A percentile compares a stretch with the other conserved stretches of the same genome.
These are phyloP conservation scores for Enchytraeus crypticus DNA, from an alignment of 2,888 invertebrate species.

Conservation along the genomic window DNA sequence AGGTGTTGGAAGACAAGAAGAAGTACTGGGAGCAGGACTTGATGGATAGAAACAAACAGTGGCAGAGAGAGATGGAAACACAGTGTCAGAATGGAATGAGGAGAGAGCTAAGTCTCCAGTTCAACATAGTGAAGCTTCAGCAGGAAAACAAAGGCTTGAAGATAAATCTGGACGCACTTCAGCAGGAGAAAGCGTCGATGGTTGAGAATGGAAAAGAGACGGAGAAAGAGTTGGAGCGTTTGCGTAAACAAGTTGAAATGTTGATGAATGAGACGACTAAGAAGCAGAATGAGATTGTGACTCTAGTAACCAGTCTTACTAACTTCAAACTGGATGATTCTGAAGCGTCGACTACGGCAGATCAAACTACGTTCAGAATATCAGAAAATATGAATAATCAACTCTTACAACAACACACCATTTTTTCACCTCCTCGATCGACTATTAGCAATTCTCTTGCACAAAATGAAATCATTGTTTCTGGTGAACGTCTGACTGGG, in stretches of 20 bases:
- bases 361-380: not conserved
- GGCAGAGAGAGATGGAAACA: not conserved
- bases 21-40: not conserved
- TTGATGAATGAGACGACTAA: not conserved
- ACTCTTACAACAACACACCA: no score
- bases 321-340: not conserved
- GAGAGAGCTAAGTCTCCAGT: not conserved
- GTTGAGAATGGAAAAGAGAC: not conserved
- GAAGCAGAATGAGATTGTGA: not conserved
- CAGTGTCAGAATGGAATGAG: not conserved
- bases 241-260: not conserved
- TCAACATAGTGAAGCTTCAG: slow-evolving; percentile 1
- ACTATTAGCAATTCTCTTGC: not conserved
- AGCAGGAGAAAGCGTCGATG: not conserved
- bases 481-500: not conserved
- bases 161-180: not conserved
- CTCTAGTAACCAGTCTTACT: not conserved
- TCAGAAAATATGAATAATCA: no score
- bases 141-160: slow-evolving; percentile 3
- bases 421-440: no score
- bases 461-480: not conserved
- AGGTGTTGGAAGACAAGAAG: slow-evolving; percentile 7
- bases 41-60: not conserved
- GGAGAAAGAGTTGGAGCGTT: not conserved
- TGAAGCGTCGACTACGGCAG: not conserved